Evolutionary conservation across 2,113 vertebrate species (phyloP).

Genomic region (Aix galericulata): DNA sequence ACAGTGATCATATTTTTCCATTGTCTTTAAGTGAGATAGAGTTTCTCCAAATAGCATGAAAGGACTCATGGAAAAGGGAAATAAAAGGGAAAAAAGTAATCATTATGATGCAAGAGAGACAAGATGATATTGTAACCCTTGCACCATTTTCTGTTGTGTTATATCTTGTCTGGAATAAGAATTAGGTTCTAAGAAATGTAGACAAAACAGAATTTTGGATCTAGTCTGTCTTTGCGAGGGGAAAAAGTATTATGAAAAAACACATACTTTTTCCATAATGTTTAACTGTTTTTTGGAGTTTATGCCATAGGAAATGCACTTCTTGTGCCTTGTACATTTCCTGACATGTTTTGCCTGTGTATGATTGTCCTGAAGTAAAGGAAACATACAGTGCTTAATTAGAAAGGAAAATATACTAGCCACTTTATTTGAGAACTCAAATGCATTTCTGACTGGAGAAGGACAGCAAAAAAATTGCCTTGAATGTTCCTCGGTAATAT

Average conservation of each 20-base stretch:
- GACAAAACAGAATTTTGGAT: background rate
- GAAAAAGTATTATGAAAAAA: background rate
- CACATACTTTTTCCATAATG: background rate
- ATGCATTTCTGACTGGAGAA: background rate
- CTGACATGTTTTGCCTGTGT: background rate
- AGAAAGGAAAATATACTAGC: background rate
- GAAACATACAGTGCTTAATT: background rate
- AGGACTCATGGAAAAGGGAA: background rate
- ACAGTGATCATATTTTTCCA: background rate
- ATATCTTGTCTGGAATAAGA: background rate
- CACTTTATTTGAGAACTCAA: background rate
- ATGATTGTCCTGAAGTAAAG: background rate
- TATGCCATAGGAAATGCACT: background rate
- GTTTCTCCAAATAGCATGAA: conserved; percentile 5
- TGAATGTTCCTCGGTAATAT: background rate
- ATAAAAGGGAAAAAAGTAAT: background rate
- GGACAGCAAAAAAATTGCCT: background rate
- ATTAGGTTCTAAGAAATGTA: background rate
- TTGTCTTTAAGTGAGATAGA: conserved; percentile 1
- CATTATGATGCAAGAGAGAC: background rate
- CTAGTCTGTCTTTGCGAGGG: background rate
- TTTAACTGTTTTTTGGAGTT: background rate
- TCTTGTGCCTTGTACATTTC: background rate
- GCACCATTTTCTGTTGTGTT: background rate
- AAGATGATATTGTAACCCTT: background rate